phyloP scores from a whole-genome alignment of 2,113 vertebrate species.

The Chroicocephalus ridibundus region DNA sequence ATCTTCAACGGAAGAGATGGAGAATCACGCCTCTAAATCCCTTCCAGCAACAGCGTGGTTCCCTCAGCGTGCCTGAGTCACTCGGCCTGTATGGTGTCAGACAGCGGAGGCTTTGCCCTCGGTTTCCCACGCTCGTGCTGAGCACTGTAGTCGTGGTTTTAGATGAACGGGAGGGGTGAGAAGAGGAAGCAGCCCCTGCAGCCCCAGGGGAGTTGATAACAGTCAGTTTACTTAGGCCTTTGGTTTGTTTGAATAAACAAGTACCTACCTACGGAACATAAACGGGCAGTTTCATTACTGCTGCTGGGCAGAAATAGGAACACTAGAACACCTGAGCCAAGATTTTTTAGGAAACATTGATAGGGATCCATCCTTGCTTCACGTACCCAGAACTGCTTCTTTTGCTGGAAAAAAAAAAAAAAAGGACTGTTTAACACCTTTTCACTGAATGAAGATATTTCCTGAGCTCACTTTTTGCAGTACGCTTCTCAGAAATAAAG shows the following conservation, averaged over 20 bases:
- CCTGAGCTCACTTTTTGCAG: neutral
- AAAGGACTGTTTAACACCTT: neutral
- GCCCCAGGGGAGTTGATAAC: neutral
- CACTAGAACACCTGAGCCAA: neutral
- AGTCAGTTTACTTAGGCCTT: neutral
- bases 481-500: neutral
- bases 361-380: neutral
- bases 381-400: neutral
- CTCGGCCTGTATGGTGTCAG: neutral
- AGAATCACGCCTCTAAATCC: neutral
- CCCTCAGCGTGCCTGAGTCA: neutral
- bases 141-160: neutral
- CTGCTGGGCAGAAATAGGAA: neutral
- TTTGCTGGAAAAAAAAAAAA: neutral
- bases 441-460: neutral
- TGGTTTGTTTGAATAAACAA: neutral
- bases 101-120: neutral
- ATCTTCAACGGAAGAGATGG: neutral
- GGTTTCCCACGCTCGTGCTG: neutral
- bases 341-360: neutral
- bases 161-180: neutral
- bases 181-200: neutral
- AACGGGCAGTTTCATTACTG: neutral
- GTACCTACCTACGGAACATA: neutral
- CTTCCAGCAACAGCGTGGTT: neutral